phyloP scores from a whole-genome alignment of 2,797 vertebrate species.

The Manis pentadactyla region DNA sequence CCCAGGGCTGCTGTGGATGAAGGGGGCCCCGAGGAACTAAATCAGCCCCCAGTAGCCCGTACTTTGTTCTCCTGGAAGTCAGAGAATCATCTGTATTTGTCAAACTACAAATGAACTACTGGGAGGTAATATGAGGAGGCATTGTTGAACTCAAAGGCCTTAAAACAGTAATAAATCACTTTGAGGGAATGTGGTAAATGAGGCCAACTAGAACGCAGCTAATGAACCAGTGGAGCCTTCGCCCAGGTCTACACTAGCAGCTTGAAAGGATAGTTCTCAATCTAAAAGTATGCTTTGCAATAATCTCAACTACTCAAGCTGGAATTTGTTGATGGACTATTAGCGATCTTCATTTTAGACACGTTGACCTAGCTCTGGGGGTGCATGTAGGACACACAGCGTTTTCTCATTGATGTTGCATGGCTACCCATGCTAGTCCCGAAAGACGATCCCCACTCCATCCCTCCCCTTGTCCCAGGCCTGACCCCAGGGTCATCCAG shows the following conservation, averaged over 20 bases:
- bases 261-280: not conserved
- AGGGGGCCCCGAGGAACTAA: not conserved
- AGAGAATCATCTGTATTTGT: constrained; percentile 52
- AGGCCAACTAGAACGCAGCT: not conserved
- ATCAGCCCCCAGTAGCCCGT: not conserved
- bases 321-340: not conserved
- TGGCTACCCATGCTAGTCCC: not conserved
- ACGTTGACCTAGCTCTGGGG: not conserved
- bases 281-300: not conserved
- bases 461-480: not conserved
- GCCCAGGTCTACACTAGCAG: not conserved
- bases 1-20: fast-evolving
- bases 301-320: not conserved
- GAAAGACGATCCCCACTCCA: not conserved
- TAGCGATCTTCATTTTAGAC: not conserved
- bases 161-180: constrained; percentile 71
- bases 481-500: not conserved
- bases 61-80: not conserved
- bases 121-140: constrained; percentile 64
- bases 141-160: constrained; percentile 71
- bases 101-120: constrained; percentile 61
- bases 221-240: not conserved
- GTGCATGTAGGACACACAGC: not conserved
- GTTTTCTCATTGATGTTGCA: not conserved
- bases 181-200: constrained; percentile 56